Percentiles rank a stretch among this genome's conserved stretches.
phyloP scores from a whole-genome alignment of 1,140 invertebrate species.

The Meloidogyne floridensis region DNA sequence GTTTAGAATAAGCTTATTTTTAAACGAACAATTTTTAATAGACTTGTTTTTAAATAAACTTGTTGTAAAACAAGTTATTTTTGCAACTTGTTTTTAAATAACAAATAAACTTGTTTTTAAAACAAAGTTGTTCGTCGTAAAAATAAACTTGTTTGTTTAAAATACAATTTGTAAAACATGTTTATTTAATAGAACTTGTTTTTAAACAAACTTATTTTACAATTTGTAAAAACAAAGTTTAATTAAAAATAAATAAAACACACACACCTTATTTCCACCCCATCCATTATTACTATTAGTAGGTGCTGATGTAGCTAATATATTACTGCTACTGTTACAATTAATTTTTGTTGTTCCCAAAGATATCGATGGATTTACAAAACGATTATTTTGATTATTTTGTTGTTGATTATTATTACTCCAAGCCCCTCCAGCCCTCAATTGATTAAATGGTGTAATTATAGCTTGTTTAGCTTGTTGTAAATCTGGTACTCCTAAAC shows the following conservation, averaged over 20 bases:
- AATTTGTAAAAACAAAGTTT: no score
- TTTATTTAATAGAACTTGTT: no score
- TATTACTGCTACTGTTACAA: background rate
- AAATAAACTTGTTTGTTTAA: no score
- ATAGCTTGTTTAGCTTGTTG: conserved; percentile 41
- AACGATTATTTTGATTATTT: background rate
- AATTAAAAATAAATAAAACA: background rate
- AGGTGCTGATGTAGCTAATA: conserved; percentile 70
- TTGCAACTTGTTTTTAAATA: no score
- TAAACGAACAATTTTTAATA: no score
- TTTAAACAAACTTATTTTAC: no score
- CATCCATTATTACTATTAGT: conserved; percentile 71
- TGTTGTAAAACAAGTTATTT: no score
- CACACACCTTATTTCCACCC: conserved; percentile 44
- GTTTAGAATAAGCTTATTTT: no score
- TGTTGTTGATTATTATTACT: background rate
- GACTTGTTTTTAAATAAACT: no score
- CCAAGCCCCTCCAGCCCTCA: conserved; percentile 31
- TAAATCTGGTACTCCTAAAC: conserved; percentile 34
- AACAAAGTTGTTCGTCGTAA: no score
- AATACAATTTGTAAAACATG: no score
- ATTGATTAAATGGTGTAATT: conserved; percentile 37
- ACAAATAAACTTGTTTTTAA: no score
- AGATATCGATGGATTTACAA: background rate
- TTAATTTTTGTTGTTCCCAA: background rate